These are phyloP conservation scores for Netelia fuscicornis DNA, from an alignment of 2,888 invertebrate genomes.

Conservation along the genomic window DNA sequence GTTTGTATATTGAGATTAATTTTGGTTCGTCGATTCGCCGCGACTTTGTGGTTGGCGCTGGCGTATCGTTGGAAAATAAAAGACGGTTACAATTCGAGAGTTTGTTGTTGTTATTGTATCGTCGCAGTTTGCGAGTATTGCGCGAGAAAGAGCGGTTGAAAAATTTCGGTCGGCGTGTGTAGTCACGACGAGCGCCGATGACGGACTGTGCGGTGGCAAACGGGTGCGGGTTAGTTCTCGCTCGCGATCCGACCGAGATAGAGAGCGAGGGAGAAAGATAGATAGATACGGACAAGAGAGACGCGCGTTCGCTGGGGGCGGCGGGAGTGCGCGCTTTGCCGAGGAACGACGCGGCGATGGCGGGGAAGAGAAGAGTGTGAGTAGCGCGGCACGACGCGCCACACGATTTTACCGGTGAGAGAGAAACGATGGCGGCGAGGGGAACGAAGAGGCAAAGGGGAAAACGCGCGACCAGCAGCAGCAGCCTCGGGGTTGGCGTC, in stretches of 20 bases:
- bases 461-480: constrained; percentile 30
- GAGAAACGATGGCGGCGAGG: constrained; percentile 56
- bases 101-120: too few species aligned
- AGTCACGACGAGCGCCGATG: constrained; percentile 79
- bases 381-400: constrained; percentile 66
- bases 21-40: too few species aligned
- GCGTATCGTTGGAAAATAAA: too few species aligned
- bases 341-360: constrained; percentile 61
- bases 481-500: constrained; percentile 62
- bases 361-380: constrained; percentile 45
- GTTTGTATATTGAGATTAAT: too few species aligned
- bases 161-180: constrained; percentile 70
- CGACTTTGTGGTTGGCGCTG: too few species aligned
- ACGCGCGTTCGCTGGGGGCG: constrained; percentile 70
- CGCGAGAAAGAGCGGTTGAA: not conserved
- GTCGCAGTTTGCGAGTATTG: too few species aligned
- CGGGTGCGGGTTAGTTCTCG: constrained; percentile 78
- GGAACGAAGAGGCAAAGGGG: constrained; percentile 60
- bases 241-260: constrained; percentile 48
- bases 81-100: too few species aligned
- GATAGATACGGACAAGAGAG: constrained; percentile 45
- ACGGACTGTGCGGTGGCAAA: constrained; percentile 83
- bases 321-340: constrained; percentile 69
- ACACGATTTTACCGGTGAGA: constrained; percentile 62
- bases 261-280: constrained; percentile 60